Conservation (phyloP, 2,113 vertebrate genomes). For the Halichoerus grypus region DNA sequence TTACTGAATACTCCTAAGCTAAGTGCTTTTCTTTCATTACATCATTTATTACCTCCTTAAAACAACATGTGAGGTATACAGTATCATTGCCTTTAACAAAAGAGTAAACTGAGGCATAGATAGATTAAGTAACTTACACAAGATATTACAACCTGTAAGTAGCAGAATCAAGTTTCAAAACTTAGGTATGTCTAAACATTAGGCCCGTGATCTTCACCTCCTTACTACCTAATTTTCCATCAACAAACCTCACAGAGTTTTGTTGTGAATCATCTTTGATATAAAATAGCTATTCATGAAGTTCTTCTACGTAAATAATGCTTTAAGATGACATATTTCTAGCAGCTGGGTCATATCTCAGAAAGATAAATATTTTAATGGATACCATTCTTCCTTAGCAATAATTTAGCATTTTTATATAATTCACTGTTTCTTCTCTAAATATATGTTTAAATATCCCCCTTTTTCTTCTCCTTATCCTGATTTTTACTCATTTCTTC, state of each 20-base stretch:
- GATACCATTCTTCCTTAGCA: not conserved
- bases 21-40: not conserved
- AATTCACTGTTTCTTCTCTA: not conserved
- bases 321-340: slow-evolving; percentile 27
- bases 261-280: not conserved
- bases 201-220: not conserved
- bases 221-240: not conserved
- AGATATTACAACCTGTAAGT: not conserved
- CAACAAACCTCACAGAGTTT: not conserved
- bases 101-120: not conserved
- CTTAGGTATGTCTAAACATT: not conserved
- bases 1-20: not conserved
- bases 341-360: not conserved
- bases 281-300: not conserved
- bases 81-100: not conserved
- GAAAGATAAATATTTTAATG: slow-evolving; percentile 34
- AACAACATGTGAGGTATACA: not conserved
- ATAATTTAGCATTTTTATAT: slow-evolving; percentile 14
- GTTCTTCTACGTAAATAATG: not conserved
- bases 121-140: not conserved
- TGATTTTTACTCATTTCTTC: slow-evolving; percentile 37
- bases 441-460: not conserved
- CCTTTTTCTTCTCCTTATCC: not conserved
- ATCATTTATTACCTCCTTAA: not conserved
- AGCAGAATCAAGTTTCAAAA: not conserved